Conservation (phyloP, 2,797 vertebrate genomes). For the Myotis myotis region DNA sequence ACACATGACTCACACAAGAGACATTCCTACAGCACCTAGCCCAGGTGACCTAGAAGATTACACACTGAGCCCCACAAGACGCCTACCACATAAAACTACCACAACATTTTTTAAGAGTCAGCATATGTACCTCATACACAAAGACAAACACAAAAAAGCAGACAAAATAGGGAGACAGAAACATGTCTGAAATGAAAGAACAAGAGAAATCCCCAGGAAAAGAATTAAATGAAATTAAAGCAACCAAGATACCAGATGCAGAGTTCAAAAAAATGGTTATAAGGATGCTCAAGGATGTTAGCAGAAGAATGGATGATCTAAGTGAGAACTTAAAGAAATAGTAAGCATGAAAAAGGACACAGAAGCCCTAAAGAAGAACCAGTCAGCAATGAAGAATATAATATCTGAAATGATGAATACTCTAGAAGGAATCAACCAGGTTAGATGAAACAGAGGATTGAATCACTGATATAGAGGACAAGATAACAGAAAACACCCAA, state of each 20-base stretch:
- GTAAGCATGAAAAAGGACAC: background rate
- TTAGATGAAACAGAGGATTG: background rate
- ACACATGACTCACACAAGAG: background rate
- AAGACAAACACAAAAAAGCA: background rate
- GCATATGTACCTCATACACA: background rate
- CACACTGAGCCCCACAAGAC: background rate
- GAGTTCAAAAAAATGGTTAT: background rate
- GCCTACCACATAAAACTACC: background rate
- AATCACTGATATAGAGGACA: background rate
- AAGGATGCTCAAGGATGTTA: background rate
- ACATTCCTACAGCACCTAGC: background rate
- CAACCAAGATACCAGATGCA: background rate
- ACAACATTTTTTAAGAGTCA: background rate
- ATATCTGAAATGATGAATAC: background rate
- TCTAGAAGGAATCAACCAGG: background rate
- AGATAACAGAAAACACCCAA: background rate
- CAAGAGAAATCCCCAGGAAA: background rate
- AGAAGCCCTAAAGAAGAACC: background rate
- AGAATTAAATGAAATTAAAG: background rate
- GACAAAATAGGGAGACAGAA: background rate
- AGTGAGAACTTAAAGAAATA: background rate
- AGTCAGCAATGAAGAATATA: background rate
- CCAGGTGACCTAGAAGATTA: background rate
- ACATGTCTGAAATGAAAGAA: background rate
- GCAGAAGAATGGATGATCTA: background rate